phyloP scores from a whole-genome alignment of 2,888 invertebrate genomes.

The Lasioglossum vierecki region DNA sequence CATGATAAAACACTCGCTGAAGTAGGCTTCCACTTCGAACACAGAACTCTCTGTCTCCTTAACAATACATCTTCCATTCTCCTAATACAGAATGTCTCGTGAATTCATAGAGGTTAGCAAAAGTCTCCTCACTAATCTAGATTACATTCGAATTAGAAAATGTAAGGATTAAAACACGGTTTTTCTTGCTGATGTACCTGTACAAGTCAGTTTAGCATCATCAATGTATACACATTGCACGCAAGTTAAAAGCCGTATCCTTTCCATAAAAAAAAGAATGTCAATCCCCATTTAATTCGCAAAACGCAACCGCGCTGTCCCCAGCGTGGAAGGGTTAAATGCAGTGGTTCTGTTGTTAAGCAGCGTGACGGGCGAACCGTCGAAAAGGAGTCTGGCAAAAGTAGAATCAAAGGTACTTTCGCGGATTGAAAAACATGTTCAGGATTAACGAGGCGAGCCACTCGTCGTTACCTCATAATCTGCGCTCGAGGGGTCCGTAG shows the following conservation, averaged over 20 bases:
- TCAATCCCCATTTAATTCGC: not conserved
- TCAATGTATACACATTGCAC: not conserved
- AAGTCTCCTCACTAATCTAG: not conserved
- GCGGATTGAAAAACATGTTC: slow-evolving; percentile 27
- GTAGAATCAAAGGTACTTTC: slow-evolving; percentile 25
- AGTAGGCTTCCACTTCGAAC: not conserved
- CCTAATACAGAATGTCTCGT: not conserved
- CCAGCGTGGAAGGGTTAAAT: not conserved
- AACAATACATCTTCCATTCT: not conserved
- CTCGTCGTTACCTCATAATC: slow-evolving; percentile 38
- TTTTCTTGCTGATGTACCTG: not conserved
- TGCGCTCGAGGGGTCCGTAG: slow-evolving; percentile 1
- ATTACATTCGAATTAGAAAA: not conserved
- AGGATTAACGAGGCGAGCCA: slow-evolving; percentile 8
- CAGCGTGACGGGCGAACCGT: not conserved
- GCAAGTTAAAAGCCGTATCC: too few species aligned
- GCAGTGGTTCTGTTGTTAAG: not conserved
- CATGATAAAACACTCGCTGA: not conserved
- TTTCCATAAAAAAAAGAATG: not conserved
- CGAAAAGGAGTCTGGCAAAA: not conserved
- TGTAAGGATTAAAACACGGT: not conserved
- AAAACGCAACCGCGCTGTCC: not conserved
- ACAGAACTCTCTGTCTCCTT: not conserved
- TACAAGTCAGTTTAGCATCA: too few species aligned
- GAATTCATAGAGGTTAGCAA: not conserved